phyloP scores from a whole-genome alignment of 1,140 invertebrate genomes.

The Brachionus manjavacas region DNA sequence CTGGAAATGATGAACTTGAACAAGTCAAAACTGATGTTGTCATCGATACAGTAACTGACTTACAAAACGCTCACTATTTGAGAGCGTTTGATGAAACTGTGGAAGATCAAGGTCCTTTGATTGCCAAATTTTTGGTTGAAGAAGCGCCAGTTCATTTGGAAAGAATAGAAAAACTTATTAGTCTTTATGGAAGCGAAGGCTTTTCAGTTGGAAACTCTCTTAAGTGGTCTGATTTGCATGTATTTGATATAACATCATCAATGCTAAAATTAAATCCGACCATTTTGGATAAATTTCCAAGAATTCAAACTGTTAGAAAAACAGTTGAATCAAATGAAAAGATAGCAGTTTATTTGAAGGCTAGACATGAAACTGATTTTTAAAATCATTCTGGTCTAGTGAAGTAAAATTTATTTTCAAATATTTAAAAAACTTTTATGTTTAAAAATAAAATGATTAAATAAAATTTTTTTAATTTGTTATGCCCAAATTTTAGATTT shows the following conservation, averaged over 20 bases:
- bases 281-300: slow-evolving; percentile 6
- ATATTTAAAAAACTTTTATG: too few relatives aligned
- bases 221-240: slow-evolving; percentile 28
- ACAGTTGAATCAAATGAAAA: slow-evolving; percentile 36
- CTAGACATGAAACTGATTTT: not conserved
- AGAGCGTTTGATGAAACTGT: not conserved
- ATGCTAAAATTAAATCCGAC: not conserved
- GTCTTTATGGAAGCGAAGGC: slow-evolving; percentile 5
- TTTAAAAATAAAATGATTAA: too few relatives aligned
- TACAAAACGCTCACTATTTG: slow-evolving; percentile 1
- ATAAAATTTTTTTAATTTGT: too few relatives aligned
- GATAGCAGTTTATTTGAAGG: not conserved
- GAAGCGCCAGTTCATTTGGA: not conserved
- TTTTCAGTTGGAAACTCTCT: slow-evolving; percentile 9
- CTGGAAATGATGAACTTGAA: slow-evolving; percentile 29
- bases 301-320: not conserved
- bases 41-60: slow-evolving; percentile 15
- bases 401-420: too few relatives aligned
- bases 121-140: not conserved
- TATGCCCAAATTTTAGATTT: too few relatives aligned
- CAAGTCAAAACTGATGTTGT: slow-evolving; percentile 27
- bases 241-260: not conserved
- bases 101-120: not conserved
- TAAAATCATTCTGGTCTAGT: too few relatives aligned
- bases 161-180: not conserved